Evolutionary conservation across 2,888 invertebrate species (phyloP).

Genomic region (Eucera pruinosa): DNA sequence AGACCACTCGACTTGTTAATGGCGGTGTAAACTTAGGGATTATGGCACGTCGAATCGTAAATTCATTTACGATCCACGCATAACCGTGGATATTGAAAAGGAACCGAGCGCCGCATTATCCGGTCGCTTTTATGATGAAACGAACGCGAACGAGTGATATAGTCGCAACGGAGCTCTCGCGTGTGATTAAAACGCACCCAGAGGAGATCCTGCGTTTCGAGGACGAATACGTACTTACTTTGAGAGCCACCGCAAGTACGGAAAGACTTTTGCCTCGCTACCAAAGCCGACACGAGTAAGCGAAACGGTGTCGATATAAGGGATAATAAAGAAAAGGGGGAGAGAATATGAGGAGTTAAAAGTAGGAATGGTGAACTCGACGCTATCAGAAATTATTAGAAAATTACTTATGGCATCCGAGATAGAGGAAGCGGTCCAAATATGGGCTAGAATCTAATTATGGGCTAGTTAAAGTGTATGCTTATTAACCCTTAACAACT

Average conservation of each 20-base stretch:
- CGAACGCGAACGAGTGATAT: constrained; percentile 26
- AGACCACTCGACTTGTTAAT: constrained; percentile 49
- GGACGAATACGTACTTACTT: too few species aligned
- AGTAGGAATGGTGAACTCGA: too few species aligned
- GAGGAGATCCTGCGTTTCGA: constrained; percentile 7
- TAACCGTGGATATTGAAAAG: constrained; percentile 72
- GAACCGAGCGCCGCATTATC: constrained; percentile 47
- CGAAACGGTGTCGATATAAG: background rate
- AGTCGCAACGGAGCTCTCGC: constrained; percentile 22
- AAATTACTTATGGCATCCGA: too few species aligned
- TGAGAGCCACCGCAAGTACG: too few species aligned
- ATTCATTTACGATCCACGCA: constrained; percentile 64
- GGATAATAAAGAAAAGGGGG: constrained; percentile 4
- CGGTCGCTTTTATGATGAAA: constrained; percentile 45
- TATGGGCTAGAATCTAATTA: too few species aligned
- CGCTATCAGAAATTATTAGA: too few species aligned
- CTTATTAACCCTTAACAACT: too few species aligned
- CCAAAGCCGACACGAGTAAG: constrained; percentile 17
- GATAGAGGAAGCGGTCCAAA: too few species aligned
- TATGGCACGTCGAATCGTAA: constrained; percentile 54
- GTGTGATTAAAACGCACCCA: constrained; percentile 57
- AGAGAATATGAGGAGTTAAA: too few species aligned
- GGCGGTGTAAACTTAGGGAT: constrained; percentile 58
- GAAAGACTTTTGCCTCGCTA: constrained; percentile 6
- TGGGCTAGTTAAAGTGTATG: too few species aligned